These are phyloP conservation scores for Rhadina sibilatrix DNA, from an alignment of 2,113 vertebrate genomes.

Conservation along the genomic window DNA sequence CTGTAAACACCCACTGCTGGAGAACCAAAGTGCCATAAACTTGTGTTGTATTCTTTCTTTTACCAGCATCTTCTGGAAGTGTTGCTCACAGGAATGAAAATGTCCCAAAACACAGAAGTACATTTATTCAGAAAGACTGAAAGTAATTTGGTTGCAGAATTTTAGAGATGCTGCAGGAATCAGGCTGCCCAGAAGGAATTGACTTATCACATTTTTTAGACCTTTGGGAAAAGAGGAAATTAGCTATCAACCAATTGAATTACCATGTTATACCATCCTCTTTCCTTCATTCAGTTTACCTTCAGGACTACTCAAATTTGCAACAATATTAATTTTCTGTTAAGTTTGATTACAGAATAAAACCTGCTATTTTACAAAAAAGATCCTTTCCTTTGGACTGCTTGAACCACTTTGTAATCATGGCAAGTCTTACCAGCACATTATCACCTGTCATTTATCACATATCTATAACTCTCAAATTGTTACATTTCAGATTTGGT, in stretches of 20 bases:
- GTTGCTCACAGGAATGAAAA: not conserved
- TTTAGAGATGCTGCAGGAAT: not conserved
- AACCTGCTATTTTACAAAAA: not conserved
- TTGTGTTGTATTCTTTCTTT: not conserved
- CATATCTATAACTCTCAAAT: not conserved
- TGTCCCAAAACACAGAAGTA: slow-evolving; percentile 9
- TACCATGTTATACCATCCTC: not conserved
- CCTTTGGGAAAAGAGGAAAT: not conserved
- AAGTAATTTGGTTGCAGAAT: not conserved
- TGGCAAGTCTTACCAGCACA: not conserved
- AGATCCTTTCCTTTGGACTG: not conserved
- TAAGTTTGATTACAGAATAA: not conserved
- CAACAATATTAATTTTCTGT: not conserved
- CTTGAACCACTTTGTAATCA: not conserved
- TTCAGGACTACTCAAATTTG: not conserved
- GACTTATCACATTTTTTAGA: not conserved
- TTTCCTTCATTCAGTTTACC: not conserved
- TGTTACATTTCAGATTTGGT: not conserved
- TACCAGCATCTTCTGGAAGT: slow-evolving; percentile 9
- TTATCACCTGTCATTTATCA: not conserved
- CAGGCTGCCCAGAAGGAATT: not conserved
- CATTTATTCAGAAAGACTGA: slow-evolving; percentile 14
- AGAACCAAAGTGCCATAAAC: not conserved
- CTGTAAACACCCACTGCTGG: not conserved
- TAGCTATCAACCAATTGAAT: not conserved